phyloP scores from a whole-genome alignment of 2,888 invertebrate genomes.

The Cistogaster globosa region DNA sequence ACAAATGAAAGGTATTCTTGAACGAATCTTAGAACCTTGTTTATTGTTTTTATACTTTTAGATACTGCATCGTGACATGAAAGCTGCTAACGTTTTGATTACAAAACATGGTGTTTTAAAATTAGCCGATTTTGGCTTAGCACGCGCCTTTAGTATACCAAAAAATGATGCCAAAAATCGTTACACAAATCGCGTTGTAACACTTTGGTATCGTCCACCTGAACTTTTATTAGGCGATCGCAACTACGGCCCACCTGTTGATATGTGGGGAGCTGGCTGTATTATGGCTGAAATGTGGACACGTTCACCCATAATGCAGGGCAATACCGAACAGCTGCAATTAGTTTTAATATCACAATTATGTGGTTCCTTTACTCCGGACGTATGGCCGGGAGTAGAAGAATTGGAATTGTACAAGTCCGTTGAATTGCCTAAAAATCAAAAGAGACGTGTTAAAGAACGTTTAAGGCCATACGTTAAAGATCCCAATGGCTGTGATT shows the following conservation, averaged over 20 bases:
- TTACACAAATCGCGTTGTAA: constrained; percentile 99
- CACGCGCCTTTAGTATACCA: constrained; percentile 94
- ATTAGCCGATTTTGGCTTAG: constrained; percentile 98
- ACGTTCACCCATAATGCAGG: constrained; percentile 96
- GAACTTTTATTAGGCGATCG: constrained; percentile 88
- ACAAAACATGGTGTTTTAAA: constrained; percentile 97
- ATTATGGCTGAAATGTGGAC: constrained; percentile 99
- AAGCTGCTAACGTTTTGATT: constrained; percentile 98
- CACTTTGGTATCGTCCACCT: constrained; percentile 94
- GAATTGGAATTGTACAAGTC: constrained; percentile 93
- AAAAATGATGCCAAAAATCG: constrained; percentile 93
- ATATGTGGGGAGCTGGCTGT: constrained; percentile 98
- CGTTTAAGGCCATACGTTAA: constrained; percentile 94
- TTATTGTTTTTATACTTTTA: too few species aligned
- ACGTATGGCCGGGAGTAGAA: constrained; percentile 97
- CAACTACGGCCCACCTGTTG: constrained; percentile 98
- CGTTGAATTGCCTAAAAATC: constrained; percentile 93
- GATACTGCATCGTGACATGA: constrained; percentile 98
- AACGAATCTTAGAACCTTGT: too few species aligned
- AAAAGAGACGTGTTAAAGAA: constrained; percentile 93
- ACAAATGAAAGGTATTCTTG: too few species aligned
- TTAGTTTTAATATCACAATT: constrained; percentile 96
- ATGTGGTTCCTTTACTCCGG: constrained; percentile 96
- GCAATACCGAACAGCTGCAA: constrained; percentile 98
- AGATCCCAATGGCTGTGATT: constrained; percentile 95